These are phyloP conservation scores for Glaucidium brasilianum DNA, from an alignment of 2,113 vertebrate species.

Conservation along the genomic window DNA sequence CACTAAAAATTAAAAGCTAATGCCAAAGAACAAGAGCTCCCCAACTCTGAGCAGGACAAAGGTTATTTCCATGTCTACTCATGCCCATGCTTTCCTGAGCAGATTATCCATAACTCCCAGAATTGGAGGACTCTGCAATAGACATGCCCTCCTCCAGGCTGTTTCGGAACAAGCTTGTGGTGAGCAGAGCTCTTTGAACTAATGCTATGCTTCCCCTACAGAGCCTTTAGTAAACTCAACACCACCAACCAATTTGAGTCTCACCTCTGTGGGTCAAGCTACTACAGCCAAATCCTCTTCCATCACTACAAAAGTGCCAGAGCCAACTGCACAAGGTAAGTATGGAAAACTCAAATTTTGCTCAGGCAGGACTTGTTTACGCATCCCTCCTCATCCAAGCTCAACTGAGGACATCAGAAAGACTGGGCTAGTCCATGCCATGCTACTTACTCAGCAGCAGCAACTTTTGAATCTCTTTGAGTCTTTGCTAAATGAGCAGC, in stretches of 20 bases:
- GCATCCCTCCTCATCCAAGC: neutral
- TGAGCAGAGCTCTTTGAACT: neutral
- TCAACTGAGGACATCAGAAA: neutral
- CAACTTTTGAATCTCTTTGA: neutral
- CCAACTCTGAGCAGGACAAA: neutral
- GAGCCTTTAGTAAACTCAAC: neutral
- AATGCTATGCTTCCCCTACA: neutral
- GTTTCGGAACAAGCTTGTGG: neutral
- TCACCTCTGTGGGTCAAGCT: neutral
- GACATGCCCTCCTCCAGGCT: neutral
- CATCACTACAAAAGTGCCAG: accelerated
- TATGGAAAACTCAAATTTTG: neutral
- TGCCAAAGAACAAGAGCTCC: neutral
- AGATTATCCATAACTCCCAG: neutral
- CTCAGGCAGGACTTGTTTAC: neutral
- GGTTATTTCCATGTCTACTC: neutral
- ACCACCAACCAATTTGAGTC: neutral
- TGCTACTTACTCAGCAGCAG: neutral
- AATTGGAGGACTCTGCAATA: neutral
- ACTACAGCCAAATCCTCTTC: neutral
- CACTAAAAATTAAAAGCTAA: neutral
- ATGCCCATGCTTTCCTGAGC: neutral
- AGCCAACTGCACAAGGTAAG: neutral
- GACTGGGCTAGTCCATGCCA: too few species aligned
- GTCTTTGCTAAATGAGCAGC: neutral